Evolutionary conservation across 2,888 invertebrate genomes (phyloP).

Genomic region (Labia minor): DNA sequence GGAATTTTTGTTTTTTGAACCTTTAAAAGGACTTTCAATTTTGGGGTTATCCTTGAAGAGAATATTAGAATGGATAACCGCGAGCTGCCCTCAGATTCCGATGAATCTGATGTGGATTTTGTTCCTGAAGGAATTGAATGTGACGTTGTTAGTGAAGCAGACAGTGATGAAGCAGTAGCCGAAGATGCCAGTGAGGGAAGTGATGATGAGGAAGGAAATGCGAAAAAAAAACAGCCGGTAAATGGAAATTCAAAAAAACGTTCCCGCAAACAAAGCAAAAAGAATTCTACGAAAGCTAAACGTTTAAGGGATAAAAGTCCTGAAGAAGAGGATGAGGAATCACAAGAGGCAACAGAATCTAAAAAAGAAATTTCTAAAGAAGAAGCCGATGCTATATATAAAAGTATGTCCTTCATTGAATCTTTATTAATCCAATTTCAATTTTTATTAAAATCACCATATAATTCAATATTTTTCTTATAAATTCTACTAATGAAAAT

Average conservation of each 20-base stretch:
- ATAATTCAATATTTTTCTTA: too few species aligned
- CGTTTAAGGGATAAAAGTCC: conserved; percentile 29
- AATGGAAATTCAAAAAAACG: conserved; percentile 26
- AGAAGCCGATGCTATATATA: conserved; percentile 27
- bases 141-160: conserved; percentile 47
- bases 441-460: too few species aligned
- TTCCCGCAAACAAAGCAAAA: conserved; percentile 20
- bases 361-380: conserved; percentile 23
- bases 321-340: conserved; percentile 18
- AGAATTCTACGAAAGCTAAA: conserved; percentile 31
- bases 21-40: neutral
- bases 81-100: conserved; percentile 35
- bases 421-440: too few species aligned
- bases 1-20: too few species aligned
- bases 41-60: conserved; percentile 2
- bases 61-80: conserved; percentile 15
- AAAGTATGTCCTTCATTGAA: conserved; percentile 14
- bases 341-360: conserved; percentile 24
- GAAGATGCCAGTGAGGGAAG: conserved; percentile 40
- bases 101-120: conserved; percentile 69
- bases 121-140: conserved; percentile 48
- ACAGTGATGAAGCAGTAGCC: conserved; percentile 45
- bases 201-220: neutral
- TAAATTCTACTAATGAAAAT: too few species aligned
- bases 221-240: conserved; percentile 27